Conservation (phyloP, 2,797 vertebrate genomes). For the Xyrichtys novacula region DNA sequence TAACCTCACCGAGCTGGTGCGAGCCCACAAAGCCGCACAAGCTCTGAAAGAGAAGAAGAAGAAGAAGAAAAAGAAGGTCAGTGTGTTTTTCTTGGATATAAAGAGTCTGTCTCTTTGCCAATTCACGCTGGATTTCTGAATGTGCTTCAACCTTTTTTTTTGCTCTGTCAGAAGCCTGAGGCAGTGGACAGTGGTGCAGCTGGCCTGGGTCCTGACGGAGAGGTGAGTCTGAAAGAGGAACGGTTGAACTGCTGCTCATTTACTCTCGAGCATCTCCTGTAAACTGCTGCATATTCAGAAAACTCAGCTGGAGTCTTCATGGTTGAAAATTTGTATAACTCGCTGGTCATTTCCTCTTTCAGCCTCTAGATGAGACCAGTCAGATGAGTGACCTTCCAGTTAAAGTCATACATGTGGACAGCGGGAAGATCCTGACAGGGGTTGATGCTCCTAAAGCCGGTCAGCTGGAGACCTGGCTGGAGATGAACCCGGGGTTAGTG, state of each 20-base stretch:
- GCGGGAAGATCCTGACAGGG: conserved; percentile 95
- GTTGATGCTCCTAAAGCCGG: conserved; percentile 93
- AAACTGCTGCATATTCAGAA: too few species aligned
- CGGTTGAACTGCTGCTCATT: too few species aligned
- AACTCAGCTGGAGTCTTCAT: too few species aligned
- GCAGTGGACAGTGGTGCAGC: conserved; percentile 84
- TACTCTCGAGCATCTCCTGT: too few species aligned
- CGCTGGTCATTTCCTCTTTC: too few species aligned
- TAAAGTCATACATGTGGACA: conserved; percentile 96
- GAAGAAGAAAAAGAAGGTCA: conserved; percentile 97
- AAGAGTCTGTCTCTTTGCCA: background rate
- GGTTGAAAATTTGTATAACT: too few species aligned
- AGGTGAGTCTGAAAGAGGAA: conserved; percentile 93
- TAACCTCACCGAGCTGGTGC: conserved; percentile 96
- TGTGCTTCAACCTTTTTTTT: background rate
- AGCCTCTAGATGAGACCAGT: conserved; percentile 98
- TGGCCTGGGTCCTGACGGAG: conserved; percentile 92
- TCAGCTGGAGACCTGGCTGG: conserved; percentile 96
- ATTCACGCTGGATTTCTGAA: background rate
- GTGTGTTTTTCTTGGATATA: background rate
- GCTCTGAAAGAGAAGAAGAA: conserved; percentile 98
- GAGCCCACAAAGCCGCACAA: conserved; percentile 96
- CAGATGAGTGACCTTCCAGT: conserved; percentile 98
- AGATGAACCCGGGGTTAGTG: conserved; percentile 96
- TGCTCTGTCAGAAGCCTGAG: conserved; percentile 87